These are phyloP conservation scores for Pristionchus fissidentatus DNA, from an alignment of 2,888 invertebrate genomes.

Conservation along the genomic window DNA sequence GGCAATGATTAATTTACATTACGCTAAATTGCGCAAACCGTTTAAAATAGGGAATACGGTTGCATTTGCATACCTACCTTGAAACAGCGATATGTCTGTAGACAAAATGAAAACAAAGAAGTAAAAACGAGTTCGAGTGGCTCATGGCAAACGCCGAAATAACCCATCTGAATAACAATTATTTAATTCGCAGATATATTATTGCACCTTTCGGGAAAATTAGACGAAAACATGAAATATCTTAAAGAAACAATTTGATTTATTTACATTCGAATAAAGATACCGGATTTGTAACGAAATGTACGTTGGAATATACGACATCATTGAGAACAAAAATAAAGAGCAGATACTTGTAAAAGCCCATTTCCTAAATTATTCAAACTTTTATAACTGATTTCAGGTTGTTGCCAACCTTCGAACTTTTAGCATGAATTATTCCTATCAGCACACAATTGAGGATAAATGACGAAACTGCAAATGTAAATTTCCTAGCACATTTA, in stretches of 20 bases:
- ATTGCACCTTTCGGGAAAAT: not conserved
- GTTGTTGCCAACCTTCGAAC: not conserved
- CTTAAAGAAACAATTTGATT: not conserved
- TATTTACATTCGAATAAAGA: not conserved
- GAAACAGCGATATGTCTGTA: not conserved
- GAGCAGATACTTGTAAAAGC: constrained; percentile 25
- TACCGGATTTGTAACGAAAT: constrained; percentile 5
- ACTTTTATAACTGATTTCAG: not conserved
- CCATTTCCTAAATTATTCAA: not conserved
- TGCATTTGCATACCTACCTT: not conserved
- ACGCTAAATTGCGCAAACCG: too few relatives aligned
- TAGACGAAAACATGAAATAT: not conserved
- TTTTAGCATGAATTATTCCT: not conserved
- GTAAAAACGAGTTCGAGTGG: constrained; percentile 13
- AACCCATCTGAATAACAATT: not conserved
- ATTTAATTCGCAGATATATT: not conserved
- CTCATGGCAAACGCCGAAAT: constrained; percentile 30
- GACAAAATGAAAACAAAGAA: constrained; percentile 10
- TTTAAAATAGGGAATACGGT: too few relatives aligned
- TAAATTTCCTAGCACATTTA: too few relatives aligned
- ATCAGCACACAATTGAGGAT: not conserved
- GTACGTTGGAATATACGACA: not conserved
- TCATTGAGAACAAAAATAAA: constrained; percentile 10
- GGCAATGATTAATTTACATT: too few relatives aligned
- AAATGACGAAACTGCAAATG: not conserved